Percentiles rank a stretch among this genome's conserved stretches.
phyloP scores from a whole-genome alignment of 64 coral and sea anemone genomes.

The Exaiptasia diaphana region DNA sequence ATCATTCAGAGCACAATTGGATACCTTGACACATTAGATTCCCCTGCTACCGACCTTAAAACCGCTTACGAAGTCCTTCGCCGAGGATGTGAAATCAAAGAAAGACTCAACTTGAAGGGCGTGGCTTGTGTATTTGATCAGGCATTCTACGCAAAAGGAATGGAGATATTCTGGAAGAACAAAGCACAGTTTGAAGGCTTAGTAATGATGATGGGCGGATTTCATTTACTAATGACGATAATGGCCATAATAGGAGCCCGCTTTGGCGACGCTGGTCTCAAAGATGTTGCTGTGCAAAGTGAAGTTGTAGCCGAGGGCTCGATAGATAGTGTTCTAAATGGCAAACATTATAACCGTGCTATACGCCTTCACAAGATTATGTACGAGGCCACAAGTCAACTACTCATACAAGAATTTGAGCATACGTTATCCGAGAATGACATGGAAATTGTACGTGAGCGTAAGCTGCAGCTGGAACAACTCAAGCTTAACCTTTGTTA shows the following conservation, averaged over 20 bases:
- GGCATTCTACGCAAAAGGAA: constrained; percentile 58
- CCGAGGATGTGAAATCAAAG: constrained; percentile 41
- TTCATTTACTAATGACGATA: constrained; percentile 55
- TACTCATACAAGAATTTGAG: constrained; percentile 64
- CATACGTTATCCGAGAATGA: neutral
- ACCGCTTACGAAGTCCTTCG: constrained; percentile 59
- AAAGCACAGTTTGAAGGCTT: constrained; percentile 32
- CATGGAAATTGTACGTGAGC: constrained; percentile 20
- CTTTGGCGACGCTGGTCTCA: constrained; percentile 44
- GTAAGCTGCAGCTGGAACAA: constrained; percentile 47
- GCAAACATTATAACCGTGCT: constrained; percentile 69
- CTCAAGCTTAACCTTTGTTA: constrained; percentile 45
- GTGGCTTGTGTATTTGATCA: constrained; percentile 71
- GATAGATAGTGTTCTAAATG: constrained; percentile 41
- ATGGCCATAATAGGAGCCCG: constrained; percentile 52
- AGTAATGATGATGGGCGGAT: constrained; percentile 58
- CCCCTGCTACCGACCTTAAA: constrained; percentile 56
- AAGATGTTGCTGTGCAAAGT: constrained; percentile 45
- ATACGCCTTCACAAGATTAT: constrained; percentile 51
- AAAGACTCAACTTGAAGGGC: constrained; percentile 12
- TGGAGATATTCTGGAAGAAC: constrained; percentile 55
- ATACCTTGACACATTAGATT: constrained; percentile 49
- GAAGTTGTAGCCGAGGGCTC: constrained; percentile 59
- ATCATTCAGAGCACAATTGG: constrained; percentile 46
- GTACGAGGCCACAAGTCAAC: constrained; percentile 30